A percentile compares a stretch with the other conserved stretches of the same genome.
Evolutionary conservation across 2,797 vertebrate species (phyloP).

Genomic region (Scolopax rusticola): DNA sequence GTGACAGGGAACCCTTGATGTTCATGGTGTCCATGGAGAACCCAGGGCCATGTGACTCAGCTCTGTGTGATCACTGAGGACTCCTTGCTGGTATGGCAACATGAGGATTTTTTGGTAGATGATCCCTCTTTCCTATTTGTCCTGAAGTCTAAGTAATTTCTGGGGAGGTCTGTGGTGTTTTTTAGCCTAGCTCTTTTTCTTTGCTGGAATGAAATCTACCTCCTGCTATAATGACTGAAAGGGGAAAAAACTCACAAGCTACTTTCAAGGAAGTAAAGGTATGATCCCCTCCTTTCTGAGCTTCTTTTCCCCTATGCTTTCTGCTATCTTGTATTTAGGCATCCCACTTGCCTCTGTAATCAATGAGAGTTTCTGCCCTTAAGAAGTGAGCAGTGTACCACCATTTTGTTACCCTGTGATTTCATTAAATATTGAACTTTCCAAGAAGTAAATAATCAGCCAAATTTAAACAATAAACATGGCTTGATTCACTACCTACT

Average conservation of each 20-base stretch:
- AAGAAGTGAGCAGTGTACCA: background rate
- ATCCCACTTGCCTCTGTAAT: background rate
- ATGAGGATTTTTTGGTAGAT: background rate
- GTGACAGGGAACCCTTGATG: background rate
- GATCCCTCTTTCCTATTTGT: background rate
- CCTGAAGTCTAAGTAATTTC: background rate
- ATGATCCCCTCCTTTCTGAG: background rate
- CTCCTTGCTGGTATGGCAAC: background rate
- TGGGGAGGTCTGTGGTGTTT: background rate
- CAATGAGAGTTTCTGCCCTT: background rate
- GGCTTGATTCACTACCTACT: background rate
- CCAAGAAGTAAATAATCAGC: background rate
- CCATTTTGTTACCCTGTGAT: background rate
- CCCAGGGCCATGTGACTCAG: background rate
- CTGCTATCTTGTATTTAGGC: background rate
- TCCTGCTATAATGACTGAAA: background rate
- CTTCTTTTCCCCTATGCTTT: background rate
- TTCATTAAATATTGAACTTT: constrained; percentile 1
- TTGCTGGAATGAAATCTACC: background rate
- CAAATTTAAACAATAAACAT: background rate
- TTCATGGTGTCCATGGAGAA: background rate
- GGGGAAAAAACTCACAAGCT: too few species aligned
- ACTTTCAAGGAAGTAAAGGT: background rate
- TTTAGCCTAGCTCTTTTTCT: background rate
- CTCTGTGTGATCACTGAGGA: background rate